Percentiles rank a stretch among this genome's conserved stretches.
Conservation (phyloP, 2,888 invertebrate genomes). For the Thera britannica region DNA sequence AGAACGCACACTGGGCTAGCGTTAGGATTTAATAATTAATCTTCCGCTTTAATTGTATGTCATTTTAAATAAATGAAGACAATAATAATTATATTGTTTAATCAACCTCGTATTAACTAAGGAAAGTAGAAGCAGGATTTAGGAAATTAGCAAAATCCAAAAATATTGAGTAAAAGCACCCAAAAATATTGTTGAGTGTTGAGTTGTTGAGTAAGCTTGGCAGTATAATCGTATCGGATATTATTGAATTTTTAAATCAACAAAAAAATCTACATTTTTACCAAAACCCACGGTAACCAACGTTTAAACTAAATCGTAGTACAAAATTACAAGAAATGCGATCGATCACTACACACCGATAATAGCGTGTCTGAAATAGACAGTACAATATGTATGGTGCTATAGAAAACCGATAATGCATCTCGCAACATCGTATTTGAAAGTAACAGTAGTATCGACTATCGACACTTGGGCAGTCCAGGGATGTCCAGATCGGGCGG, state of each 20-base stretch:
- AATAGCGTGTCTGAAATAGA: not conserved
- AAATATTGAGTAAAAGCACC: no score
- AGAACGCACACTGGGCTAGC: constrained; percentile 1
- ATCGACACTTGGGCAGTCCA: constrained; percentile 7
- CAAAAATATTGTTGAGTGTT: no score
- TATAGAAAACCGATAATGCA: constrained; percentile 2
- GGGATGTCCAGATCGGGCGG: constrained; percentile 35
- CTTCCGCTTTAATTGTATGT: not conserved
- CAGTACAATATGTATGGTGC: not conserved
- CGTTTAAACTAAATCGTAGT: no score
- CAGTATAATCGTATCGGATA: no score
- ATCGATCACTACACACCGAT: not conserved
- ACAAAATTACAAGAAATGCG: no score
- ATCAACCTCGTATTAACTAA: not conserved
- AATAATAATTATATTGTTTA: not conserved
- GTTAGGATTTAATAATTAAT: constrained; percentile 10
- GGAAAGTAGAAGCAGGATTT: not conserved
- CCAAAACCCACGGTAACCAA: no score
- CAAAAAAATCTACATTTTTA: no score
- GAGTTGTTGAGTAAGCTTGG: no score
- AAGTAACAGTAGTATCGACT: constrained; percentile 10
- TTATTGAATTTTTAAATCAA: no score
- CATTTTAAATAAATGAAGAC: not conserved
- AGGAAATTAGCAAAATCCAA: not conserved
- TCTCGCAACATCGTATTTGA: not conserved